phyloP scores from a whole-genome alignment of 2,113 vertebrate species.

The Ictalurus punctatus region DNA sequence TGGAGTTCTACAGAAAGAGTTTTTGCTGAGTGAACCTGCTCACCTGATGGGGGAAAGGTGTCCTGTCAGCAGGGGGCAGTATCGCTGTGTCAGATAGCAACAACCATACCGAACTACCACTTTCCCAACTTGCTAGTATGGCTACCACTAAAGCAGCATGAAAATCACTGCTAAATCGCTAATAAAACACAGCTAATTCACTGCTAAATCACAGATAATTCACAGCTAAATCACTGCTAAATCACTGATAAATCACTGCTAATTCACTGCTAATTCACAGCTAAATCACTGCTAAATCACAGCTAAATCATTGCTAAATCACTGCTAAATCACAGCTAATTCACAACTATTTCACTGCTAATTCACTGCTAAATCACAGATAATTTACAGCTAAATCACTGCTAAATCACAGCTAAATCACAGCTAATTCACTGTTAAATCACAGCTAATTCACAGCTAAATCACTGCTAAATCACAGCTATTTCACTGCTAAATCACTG shows the following conservation, averaged over 20 bases:
- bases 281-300: background rate
- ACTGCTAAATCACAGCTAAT: too few relatives aligned
- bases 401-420: too few relatives aligned
- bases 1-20: too few relatives aligned
- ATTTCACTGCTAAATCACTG: background rate
- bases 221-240: background rate
- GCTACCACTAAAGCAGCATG: background rate
- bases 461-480: background rate
- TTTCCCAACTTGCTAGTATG: background rate
- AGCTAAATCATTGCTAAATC: background rate
- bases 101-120: background rate
- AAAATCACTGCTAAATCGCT: background rate
- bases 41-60: background rate
- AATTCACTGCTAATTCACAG: background rate
- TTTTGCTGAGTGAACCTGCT: background rate
- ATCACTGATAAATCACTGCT: background rate
- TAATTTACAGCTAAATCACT: too few relatives aligned
- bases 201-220: background rate
- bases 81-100: background rate
- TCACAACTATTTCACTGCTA: background rate
- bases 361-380: too few relatives aligned
- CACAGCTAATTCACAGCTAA: too few relatives aligned
- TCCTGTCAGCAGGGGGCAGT: background rate
- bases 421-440: too few relatives aligned
- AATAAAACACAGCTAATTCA: background rate